Conservation (phyloP, 2,797 vertebrate species). For the Scolopax bukidnonensis region DNA sequence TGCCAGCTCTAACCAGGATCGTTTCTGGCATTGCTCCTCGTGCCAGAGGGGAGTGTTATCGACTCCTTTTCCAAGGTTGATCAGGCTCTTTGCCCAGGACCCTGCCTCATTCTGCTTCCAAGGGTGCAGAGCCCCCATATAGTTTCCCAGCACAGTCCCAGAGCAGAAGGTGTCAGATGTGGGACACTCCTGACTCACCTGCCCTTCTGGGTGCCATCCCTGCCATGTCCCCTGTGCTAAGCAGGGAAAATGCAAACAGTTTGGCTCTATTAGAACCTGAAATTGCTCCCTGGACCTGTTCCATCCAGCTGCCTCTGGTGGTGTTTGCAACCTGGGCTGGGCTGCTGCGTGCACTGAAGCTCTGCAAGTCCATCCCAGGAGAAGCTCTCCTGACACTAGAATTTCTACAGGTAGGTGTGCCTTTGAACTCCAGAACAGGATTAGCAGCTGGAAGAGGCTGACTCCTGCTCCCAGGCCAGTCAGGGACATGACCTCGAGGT, state of each 20-base stretch:
- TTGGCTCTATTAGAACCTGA: not conserved
- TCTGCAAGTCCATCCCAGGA: not conserved
- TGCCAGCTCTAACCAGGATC: not conserved
- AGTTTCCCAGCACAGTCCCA: not conserved
- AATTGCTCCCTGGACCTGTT: not conserved
- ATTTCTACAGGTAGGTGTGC: not conserved
- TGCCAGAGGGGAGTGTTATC: fast-evolving
- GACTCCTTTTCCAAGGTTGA: not conserved
- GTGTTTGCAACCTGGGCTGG: not conserved
- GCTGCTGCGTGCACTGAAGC: not conserved
- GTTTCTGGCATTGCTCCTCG: not conserved
- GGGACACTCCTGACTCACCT: not conserved
- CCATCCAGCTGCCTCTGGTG: not conserved
- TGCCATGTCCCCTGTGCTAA: not conserved
- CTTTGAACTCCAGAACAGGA: not conserved
- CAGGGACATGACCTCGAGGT: not conserved
- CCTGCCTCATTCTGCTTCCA: not conserved
- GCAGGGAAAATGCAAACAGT: not conserved
- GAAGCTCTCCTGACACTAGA: not conserved
- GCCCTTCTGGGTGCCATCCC: not conserved
- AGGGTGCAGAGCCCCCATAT: not conserved
- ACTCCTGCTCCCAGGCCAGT: not conserved
- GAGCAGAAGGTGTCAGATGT: not conserved
- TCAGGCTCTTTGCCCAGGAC: not conserved
- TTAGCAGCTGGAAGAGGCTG: not conserved